A percentile compares a stretch with the other conserved stretches of the same genome.
Evolutionary conservation across 2,797 vertebrate genomes (phyloP).

Genomic region (Cirrhinus mrigala): DNA sequence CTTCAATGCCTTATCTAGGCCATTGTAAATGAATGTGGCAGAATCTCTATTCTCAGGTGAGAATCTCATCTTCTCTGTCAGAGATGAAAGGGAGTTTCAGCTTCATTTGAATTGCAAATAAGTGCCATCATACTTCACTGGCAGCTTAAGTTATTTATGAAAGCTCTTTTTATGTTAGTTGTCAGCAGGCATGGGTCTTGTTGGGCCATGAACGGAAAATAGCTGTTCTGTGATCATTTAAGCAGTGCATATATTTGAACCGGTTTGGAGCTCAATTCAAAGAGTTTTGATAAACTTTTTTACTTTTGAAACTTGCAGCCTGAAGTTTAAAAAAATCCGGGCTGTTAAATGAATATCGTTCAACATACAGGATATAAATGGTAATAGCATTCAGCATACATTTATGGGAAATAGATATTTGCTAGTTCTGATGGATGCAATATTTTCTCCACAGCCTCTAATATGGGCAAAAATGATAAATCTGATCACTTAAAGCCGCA

Average conservation of each 20-base stretch:
- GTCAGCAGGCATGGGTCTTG: slow-evolving; percentile 30
- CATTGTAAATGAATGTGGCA: slow-evolving; percentile 43
- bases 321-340: no score
- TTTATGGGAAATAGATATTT: background rate
- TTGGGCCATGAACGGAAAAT: slow-evolving; percentile 14
- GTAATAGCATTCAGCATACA: background rate
- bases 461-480: background rate
- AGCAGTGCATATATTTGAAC: background rate
- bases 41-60: slow-evolving; percentile 56
- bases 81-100: slow-evolving; percentile 49
- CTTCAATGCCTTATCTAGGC: slow-evolving; percentile 29
- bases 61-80: slow-evolving; percentile 39
- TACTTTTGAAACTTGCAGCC: background rate
- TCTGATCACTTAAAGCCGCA: background rate
- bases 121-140: slow-evolving; percentile 23
- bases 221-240: slow-evolving; percentile 17
- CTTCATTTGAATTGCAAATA: slow-evolving; percentile 52
- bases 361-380: background rate
- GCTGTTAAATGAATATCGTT: background rate
- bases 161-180: slow-evolving; percentile 23
- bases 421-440: background rate
- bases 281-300: background rate
- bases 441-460: no score
- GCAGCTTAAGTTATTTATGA: slow-evolving; percentile 49
- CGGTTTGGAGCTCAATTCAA: background rate